phyloP scores from a whole-genome alignment of 2,888 invertebrate genomes.

The Crossocerus cetratus region DNA sequence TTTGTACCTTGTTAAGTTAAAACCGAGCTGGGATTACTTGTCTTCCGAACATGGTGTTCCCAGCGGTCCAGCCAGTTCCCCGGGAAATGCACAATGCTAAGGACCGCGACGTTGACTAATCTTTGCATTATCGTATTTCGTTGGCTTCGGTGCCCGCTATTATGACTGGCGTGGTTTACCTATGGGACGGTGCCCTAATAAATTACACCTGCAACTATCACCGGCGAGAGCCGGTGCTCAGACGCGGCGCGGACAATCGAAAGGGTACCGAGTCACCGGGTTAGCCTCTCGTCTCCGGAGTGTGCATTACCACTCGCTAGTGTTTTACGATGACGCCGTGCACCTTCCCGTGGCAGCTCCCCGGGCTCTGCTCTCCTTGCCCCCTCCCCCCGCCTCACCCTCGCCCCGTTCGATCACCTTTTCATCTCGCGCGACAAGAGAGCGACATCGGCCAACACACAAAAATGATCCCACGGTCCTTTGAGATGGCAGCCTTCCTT shows the following conservation, averaged over 20 bases:
- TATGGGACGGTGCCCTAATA: slow-evolving; percentile 16
- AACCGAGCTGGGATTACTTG: slow-evolving; percentile 46
- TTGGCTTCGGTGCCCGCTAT: slow-evolving; percentile 31
- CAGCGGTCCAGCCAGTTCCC: slow-evolving; percentile 25
- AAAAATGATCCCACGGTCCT: slow-evolving; percentile 74
- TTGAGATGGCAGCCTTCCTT: slow-evolving; percentile 72
- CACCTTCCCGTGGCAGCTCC: too few relatives aligned
- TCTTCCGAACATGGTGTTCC: slow-evolving; percentile 47
- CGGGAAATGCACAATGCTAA: slow-evolving; percentile 46
- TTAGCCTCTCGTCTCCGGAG: background rate
- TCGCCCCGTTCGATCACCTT: slow-evolving; percentile 15
- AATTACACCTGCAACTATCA: slow-evolving; percentile 24
- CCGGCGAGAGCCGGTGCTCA: background rate
- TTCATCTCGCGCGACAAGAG: slow-evolving; percentile 19
- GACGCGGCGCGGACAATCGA: too few relatives aligned
- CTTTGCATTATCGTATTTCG: slow-evolving; percentile 28
- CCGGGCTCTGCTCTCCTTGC: too few relatives aligned
- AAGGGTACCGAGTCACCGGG: background rate
- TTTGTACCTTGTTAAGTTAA: slow-evolving; percentile 59
- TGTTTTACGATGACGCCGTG: background rate
- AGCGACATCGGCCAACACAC: slow-evolving; percentile 41
- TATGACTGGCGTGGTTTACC: slow-evolving; percentile 21
- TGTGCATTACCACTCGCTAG: background rate
- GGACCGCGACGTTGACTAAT: slow-evolving; percentile 46
- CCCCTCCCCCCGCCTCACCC: too few relatives aligned